Conservation (phyloP, 1,140 invertebrate species). For the Heliconius hermathena region DNA sequence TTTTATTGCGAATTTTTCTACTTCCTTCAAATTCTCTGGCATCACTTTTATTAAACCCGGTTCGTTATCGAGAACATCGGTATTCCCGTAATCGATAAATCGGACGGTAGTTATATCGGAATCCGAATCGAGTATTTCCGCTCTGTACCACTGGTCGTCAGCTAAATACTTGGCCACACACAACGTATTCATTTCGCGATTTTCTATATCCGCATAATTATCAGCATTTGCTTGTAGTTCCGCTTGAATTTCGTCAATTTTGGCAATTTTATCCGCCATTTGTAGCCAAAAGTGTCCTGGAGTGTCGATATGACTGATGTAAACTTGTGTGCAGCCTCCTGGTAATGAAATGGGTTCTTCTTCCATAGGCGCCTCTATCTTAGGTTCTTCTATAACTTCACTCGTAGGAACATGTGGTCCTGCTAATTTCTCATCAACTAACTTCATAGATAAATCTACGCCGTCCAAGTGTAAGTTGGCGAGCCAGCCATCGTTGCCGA, state of each 20-base stretch:
- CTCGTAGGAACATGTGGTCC: slow-evolving; percentile 50
- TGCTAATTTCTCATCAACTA: slow-evolving; percentile 72
- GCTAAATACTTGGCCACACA: slow-evolving; percentile 89
- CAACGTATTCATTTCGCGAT: slow-evolving; percentile 83
- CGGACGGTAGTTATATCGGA: slow-evolving; percentile 87
- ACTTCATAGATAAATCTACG: slow-evolving; percentile 64
- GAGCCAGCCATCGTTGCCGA: slow-evolving; percentile 68
- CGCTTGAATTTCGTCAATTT: slow-evolving; percentile 82
- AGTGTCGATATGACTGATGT: slow-evolving; percentile 84
- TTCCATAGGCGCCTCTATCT: slow-evolving; percentile 41
- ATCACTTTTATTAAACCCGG: slow-evolving; percentile 83
- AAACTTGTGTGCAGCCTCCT: slow-evolving; percentile 75
- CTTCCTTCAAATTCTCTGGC: slow-evolving; percentile 78
- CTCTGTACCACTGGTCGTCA: slow-evolving; percentile 91
- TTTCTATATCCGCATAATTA: slow-evolving; percentile 78
- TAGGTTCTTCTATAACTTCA: slow-evolving; percentile 50
- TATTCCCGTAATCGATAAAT: slow-evolving; percentile 93
- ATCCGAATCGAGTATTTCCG: slow-evolving; percentile 88
- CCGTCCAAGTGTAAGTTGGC: slow-evolving; percentile 69
- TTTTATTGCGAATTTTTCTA: slow-evolving; percentile 83
- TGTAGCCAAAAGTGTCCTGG: slow-evolving; percentile 87
- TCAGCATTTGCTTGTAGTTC: slow-evolving; percentile 83
- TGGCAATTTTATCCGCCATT: slow-evolving; percentile 74
- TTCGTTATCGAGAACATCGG: slow-evolving; percentile 85
- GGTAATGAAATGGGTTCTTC: slow-evolving; percentile 64